A percentile compares a stretch with the other conserved stretches of the same genome.
Conservation (phyloP, 2,888 invertebrate species). For the Chouioia cunea region DNA sequence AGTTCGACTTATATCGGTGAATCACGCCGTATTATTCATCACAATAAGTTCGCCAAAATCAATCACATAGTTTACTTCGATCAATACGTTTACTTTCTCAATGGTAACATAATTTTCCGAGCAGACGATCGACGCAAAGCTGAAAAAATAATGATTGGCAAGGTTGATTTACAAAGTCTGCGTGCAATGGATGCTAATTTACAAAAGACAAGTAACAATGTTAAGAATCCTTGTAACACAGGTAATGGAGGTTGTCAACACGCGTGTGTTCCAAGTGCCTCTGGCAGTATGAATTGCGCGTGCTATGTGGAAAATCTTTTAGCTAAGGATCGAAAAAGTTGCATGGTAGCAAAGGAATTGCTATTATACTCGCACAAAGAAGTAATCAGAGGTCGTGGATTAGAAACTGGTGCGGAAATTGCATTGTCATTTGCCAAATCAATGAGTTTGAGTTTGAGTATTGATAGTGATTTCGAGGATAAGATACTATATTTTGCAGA, state of each 20-base stretch:
- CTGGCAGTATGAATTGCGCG: background rate
- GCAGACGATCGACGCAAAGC: background rate
- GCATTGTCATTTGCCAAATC: background rate
- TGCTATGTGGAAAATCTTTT: background rate
- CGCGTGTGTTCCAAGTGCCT: background rate
- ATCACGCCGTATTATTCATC: background rate
- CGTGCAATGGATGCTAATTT: background rate
- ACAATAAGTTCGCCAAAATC: too few relatives aligned
- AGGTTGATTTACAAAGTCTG: background rate
- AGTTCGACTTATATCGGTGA: constrained; percentile 7
- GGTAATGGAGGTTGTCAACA: constrained; percentile 1
- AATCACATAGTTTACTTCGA: too few relatives aligned
- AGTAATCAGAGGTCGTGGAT: constrained; percentile 3
- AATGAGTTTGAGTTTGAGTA: background rate
- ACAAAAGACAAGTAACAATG: background rate
- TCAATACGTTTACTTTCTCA: background rate
- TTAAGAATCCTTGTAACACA: background rate
- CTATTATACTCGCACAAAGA: constrained; percentile 18
- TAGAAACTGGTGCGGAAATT: background rate
- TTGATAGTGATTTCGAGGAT: constrained; percentile 4
- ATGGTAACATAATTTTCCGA: background rate
- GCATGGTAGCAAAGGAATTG: background rate
- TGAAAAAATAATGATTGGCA: background rate
- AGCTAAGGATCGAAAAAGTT: background rate
- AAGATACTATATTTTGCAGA: background rate